Conservation (phyloP, 2,113 vertebrate genomes). For the Oceanodroma tethys region DNA sequence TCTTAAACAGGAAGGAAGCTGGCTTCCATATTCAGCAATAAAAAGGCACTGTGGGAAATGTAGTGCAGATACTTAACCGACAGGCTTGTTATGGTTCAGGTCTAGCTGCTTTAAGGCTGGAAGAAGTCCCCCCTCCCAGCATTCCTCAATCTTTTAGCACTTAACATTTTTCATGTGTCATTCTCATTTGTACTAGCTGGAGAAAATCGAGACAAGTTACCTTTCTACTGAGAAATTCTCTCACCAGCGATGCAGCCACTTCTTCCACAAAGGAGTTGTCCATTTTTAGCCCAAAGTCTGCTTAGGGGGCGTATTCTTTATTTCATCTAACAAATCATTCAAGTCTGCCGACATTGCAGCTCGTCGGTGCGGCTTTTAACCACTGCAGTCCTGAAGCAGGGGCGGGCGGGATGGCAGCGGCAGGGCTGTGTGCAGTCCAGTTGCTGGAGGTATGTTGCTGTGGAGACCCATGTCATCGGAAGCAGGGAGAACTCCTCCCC, state of each 20-base stretch:
- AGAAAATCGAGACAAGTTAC: conserved; percentile 47
- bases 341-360: background rate
- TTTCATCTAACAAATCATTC: background rate
- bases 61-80: background rate
- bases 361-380: background rate
- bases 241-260: conserved; percentile 86
- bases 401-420: background rate
- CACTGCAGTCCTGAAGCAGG: background rate
- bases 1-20: background rate
- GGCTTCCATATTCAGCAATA: rapidly evolving
- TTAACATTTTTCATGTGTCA: background rate
- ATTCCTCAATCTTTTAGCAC: background rate
- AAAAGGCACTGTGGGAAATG: conserved; percentile 57
- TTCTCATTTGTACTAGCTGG: background rate
- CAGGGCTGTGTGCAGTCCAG: background rate
- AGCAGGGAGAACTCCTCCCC: conserved; percentile 7
- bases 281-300: conserved; percentile 60
- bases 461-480: conserved; percentile 14
- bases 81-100: rapidly evolving
- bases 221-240: conserved; percentile 93
- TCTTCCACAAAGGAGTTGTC: conserved; percentile 78
- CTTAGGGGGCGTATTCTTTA: background rate
- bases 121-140: background rate
- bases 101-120: no score
- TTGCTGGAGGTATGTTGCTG: conserved; percentile 39